Conservation (phyloP, 2,113 vertebrate species). For the Prolemur simus region DNA sequence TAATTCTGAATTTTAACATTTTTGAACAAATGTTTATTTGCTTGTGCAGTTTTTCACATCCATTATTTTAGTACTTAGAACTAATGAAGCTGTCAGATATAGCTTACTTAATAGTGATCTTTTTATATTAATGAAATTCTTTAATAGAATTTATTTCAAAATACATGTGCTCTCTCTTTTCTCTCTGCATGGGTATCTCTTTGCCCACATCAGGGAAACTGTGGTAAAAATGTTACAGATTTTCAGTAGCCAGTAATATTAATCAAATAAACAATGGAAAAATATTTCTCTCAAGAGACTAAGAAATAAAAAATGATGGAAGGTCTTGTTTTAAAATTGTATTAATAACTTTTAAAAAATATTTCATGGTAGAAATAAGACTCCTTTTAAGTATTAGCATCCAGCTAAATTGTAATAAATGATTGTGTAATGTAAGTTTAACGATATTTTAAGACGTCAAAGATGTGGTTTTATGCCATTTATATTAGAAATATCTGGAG, state of each 20-base stretch:
- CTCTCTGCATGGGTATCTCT: background rate
- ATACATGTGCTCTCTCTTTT: background rate
- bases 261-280: background rate
- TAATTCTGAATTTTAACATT: constrained; percentile 1
- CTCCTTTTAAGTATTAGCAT: background rate
- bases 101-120: background rate
- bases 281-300: background rate
- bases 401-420: background rate
- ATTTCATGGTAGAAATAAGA: background rate
- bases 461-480: background rate
- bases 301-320: background rate
- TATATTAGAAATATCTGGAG: background rate
- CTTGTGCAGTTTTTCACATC: background rate
- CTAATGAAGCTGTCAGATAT: background rate
- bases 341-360: background rate
- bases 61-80: background rate
- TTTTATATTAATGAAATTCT: background rate
- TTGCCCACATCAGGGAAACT: background rate
- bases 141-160: constrained; percentile 3
- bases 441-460: background rate
- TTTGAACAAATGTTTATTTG: background rate
- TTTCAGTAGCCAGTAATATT: background rate
- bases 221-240: background rate
- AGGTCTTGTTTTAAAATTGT: background rate
- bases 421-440: background rate